A percentile compares a stretch with the other conserved stretches of the same genome.
Evolutionary conservation across 2,113 vertebrate species (phyloP).

Genomic region (Zootoca vivipara): DNA sequence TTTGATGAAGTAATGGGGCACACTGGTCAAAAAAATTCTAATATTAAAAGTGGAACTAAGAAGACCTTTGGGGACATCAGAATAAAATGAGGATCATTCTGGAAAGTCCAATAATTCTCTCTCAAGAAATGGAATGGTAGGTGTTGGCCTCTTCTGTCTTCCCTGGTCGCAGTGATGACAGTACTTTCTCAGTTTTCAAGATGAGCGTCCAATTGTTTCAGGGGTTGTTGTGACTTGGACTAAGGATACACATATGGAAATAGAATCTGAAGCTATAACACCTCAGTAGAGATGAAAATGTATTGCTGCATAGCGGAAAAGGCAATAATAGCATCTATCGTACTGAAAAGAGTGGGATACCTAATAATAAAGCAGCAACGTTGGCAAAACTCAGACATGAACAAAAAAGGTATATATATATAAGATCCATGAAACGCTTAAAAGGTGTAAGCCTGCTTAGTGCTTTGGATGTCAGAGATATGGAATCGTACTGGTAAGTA

Average conservation of each 20-base stretch:
- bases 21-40: slow-evolving; percentile 68
- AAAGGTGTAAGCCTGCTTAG: neutral
- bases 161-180: slow-evolving; percentile 34
- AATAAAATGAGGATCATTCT: slow-evolving; percentile 61
- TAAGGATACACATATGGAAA: slow-evolving; percentile 18
- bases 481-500: neutral
- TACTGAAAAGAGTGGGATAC: neutral
- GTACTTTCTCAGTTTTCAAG: slow-evolving; percentile 11
- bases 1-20: slow-evolving; percentile 63
- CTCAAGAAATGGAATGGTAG: slow-evolving; percentile 47
- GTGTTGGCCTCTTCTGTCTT: slow-evolving; percentile 55
- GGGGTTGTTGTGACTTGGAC: slow-evolving; percentile 32
- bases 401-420: neutral
- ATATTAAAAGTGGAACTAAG: slow-evolving; percentile 67
- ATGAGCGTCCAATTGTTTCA: slow-evolving; percentile 19
- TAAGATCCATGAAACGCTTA: neutral
- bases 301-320: slow-evolving; percentile 28
- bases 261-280: slow-evolving; percentile 37
- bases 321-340: neutral
- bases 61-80: slow-evolving; percentile 58
- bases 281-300: slow-evolving; percentile 29
- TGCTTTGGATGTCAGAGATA: neutral
- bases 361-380: slow-evolving; percentile 5
- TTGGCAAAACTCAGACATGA: neutral
- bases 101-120: slow-evolving; percentile 49